These are phyloP conservation scores for Drosophila fungiperda DNA, from an alignment of 2,888 invertebrate species.

Conservation along the genomic window DNA sequence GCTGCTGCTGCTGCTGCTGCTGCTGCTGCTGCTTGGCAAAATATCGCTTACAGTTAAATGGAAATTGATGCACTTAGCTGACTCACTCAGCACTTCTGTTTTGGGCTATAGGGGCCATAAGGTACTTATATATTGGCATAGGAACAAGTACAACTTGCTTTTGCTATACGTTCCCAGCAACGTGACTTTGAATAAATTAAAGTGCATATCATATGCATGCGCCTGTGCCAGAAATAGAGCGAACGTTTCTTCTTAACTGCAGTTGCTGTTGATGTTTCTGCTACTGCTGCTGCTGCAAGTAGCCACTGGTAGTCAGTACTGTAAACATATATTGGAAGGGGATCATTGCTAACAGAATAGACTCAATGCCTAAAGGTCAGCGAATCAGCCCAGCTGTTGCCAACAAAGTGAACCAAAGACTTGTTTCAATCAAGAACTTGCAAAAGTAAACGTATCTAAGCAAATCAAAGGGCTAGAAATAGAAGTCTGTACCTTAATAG, in stretches of 20 bases:
- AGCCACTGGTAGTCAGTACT: constrained; percentile 45
- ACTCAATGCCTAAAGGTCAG: constrained; percentile 46
- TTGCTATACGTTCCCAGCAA: constrained; percentile 62
- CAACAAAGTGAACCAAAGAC: constrained; percentile 22
- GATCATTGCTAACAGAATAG: constrained; percentile 33
- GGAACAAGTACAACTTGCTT: constrained; percentile 59
- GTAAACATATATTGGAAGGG: constrained; percentile 55
- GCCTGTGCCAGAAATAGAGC: constrained; percentile 66
- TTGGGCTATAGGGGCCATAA: constrained; percentile 54
- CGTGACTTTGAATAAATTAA: constrained; percentile 81
- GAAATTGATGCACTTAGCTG: constrained; percentile 82
- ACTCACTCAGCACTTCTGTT: constrained; percentile 78
- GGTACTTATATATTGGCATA: constrained; percentile 60
- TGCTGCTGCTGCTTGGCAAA: constrained; percentile 59
- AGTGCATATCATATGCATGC: constrained; percentile 76
- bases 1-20: constrained; percentile 11
- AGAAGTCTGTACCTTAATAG: neutral
- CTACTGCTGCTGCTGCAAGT: constrained; percentile 32
- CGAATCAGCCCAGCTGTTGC: constrained; percentile 15
- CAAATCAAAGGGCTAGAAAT: constrained; percentile 1
- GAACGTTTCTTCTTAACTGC: constrained; percentile 34
- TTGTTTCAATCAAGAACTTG: constrained; percentile 20
- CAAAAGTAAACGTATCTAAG: constrained; percentile 8
- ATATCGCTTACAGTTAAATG: constrained; percentile 80
- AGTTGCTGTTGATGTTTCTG: constrained; percentile 19